Evolutionary conservation across 2,888 invertebrate genomes (phyloP).

Genomic region (Microctonus hyperodae): DNA sequence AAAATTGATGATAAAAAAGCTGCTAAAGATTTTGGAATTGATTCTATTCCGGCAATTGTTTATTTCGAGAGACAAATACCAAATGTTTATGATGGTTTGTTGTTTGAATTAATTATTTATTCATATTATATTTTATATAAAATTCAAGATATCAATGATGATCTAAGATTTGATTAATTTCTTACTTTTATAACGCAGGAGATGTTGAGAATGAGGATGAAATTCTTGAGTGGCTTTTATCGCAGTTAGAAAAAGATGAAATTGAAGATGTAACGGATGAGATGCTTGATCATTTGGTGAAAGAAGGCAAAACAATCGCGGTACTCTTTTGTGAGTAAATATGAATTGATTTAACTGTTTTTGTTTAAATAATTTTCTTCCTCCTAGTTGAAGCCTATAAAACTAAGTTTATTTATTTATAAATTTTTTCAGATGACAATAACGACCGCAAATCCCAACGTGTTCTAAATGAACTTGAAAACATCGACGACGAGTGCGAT

Average conservation of each 20-base stretch:
- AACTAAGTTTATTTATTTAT: background rate
- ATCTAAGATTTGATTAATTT: background rate
- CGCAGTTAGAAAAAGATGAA: constrained; percentile 89
- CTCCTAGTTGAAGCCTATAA: background rate
- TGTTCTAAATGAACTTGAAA: constrained; percentile 87
- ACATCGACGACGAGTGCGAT: constrained; percentile 93
- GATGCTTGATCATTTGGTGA: constrained; percentile 88
- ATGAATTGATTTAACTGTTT: constrained; percentile 15
- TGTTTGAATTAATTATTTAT: background rate
- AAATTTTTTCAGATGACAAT: constrained; percentile 75
- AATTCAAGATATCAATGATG: too few relatives aligned
- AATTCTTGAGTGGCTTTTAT: constrained; percentile 86
- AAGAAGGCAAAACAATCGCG: constrained; percentile 87
- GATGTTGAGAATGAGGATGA: constrained; percentile 89
- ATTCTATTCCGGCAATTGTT: constrained; percentile 81
- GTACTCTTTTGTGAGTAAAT: constrained; percentile 85
- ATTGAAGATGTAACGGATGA: constrained; percentile 95
- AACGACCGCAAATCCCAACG: constrained; percentile 87
- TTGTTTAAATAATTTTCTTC: constrained; percentile 1
- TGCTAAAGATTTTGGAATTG: constrained; percentile 87
- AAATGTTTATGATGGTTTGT: constrained; percentile 85
- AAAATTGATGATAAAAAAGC: constrained; percentile 88
- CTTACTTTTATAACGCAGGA: constrained; percentile 61
- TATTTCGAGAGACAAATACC: constrained; percentile 95
- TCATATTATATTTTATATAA: constrained; percentile 2